Evolutionary conservation across 2,888 invertebrate genomes (phyloP).

Genomic region (Hedya salicella): DNA sequence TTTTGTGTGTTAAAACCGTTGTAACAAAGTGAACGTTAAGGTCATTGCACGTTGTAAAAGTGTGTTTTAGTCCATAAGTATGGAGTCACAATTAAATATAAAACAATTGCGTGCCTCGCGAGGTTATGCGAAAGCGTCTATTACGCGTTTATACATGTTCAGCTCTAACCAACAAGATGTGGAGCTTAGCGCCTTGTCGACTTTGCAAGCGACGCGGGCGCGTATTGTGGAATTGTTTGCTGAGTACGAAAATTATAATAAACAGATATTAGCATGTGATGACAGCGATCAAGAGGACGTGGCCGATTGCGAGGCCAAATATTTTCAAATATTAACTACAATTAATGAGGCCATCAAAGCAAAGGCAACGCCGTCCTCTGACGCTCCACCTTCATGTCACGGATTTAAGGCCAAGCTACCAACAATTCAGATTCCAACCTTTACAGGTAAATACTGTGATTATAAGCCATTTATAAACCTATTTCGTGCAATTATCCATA

Average conservation of each 20-base stretch:
- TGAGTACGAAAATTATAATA: neutral
- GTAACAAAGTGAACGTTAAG: too few relatives aligned
- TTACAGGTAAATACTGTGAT: constrained; percentile 26
- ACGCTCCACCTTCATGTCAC: neutral
- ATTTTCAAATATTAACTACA: neutral
- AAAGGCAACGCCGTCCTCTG: neutral
- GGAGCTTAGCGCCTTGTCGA: too few relatives aligned
- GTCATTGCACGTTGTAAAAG: too few relatives aligned
- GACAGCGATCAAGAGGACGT: neutral
- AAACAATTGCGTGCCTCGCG: too few relatives aligned
- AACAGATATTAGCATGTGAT: neutral
- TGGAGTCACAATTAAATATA: too few relatives aligned
- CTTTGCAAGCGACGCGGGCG: too few relatives aligned
- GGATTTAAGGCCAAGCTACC: neutral
- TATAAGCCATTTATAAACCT: constrained; percentile 18
- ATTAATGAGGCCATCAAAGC: neutral
- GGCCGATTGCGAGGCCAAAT: neutral
- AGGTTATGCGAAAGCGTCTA: too few relatives aligned
- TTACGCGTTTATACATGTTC: too few relatives aligned
- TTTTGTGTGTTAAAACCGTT: too few relatives aligned
- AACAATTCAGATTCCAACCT: neutral
- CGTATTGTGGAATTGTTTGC: neutral
- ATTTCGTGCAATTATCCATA: constrained; percentile 17
- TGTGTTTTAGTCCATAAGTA: too few relatives aligned
- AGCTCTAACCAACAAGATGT: too few relatives aligned